These are phyloP conservation scores for Acromyrmex echinatior DNA, from an alignment of 1,140 invertebrate genomes.

Conservation along the genomic window DNA sequence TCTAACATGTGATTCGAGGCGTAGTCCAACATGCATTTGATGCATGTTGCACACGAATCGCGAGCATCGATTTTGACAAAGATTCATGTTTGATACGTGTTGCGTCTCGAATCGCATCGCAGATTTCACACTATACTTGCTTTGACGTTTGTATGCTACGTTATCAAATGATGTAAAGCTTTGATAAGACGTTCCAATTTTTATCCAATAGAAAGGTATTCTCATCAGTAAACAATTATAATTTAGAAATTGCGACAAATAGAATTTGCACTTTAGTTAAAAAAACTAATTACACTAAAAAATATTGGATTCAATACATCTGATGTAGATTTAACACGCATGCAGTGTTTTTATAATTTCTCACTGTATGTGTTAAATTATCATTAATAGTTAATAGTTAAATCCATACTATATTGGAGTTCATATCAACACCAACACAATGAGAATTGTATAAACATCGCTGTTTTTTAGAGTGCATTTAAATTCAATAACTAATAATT, in stretches of 20 bases:
- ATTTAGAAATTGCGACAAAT: not conserved
- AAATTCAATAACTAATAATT: not conserved
- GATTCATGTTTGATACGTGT: constrained; percentile 60
- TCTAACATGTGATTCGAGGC: constrained; percentile 48
- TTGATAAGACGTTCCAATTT: not conserved
- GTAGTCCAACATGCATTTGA: constrained; percentile 48
- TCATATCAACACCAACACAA: no score
- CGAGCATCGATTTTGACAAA: constrained; percentile 61
- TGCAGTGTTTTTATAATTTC: no score
- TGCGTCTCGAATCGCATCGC: constrained; percentile 34
- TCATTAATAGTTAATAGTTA: no score
- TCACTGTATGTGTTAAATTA: no score
- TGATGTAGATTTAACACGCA: no score
- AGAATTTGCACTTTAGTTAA: not conserved
- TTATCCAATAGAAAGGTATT: not conserved
- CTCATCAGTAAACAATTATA: not conserved
- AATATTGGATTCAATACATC: no score
- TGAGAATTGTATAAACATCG: no score
- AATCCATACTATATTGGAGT: no score
- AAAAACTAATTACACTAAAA: not conserved
- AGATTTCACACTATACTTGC: constrained; percentile 21
- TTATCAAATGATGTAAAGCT: not conserved
- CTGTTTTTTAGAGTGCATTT: not conserved
- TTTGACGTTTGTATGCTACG: not conserved
- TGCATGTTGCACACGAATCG: constrained; percentile 56